Percentiles rank a stretch among this genome's conserved stretches.
phyloP scores from a whole-genome alignment of 2,113 vertebrate genomes.

The Vulpes ferrilata region DNA sequence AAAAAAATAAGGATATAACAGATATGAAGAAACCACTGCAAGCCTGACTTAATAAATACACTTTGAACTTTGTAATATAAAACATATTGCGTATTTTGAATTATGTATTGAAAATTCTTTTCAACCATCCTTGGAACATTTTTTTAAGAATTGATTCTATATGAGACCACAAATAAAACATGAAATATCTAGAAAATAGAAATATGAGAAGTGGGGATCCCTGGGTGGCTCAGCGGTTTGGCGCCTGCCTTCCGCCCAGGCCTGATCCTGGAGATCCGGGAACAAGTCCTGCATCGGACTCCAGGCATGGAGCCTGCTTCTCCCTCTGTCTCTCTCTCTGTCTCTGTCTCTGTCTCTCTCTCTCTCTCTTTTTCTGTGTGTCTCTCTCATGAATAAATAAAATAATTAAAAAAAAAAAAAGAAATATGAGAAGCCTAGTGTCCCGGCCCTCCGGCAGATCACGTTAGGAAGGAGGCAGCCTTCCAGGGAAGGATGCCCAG shows the following conservation, averaged over 20 bases:
- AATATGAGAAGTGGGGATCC: neutral
- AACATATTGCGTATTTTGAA: neutral
- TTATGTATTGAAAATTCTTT: neutral
- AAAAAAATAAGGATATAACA: conserved; percentile 48
- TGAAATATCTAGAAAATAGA: neutral
- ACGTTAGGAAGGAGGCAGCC: neutral
- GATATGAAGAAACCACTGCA: neutral
- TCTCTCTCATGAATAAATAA: too few species aligned
- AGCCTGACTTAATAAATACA: neutral
- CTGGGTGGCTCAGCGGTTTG: too few species aligned
- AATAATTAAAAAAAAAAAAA: neutral
- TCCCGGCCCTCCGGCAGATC: too few species aligned
- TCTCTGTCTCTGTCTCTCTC: too few species aligned
- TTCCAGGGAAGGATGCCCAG: neutral
- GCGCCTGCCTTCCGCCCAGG: too few species aligned
- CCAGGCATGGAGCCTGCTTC: too few species aligned
- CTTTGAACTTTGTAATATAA: conserved; percentile 23
- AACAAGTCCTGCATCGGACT: too few species aligned
- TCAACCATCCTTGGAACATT: conserved; percentile 14
- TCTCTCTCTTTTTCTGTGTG: too few species aligned
- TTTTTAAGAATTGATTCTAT: neutral
- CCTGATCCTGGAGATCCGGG: too few species aligned
- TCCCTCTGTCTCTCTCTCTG: too few species aligned
- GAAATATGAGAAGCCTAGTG: neutral
- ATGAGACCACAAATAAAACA: neutral